Base-by-base conservation (phyloP, 2,113 vertebrate genomes). In the Verasper variegatus region DNA sequence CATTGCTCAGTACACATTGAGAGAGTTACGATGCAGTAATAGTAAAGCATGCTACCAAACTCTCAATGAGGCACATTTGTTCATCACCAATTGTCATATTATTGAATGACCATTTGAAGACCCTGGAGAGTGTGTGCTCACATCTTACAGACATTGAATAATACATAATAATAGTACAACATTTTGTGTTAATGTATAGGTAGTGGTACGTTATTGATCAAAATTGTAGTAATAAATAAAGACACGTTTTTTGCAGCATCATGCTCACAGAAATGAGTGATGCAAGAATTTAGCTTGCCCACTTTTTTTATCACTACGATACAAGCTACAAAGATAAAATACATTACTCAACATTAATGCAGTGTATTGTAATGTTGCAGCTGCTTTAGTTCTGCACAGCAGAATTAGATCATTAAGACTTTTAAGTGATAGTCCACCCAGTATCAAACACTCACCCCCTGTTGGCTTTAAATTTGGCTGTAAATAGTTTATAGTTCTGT, bases 401-500 rank as follows among this genome's bases (percentile, higher is more conserved):
- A 68, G 40, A 70, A 49, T 70, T 9, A 27, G 27, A 56, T 47
- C 35, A 49, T 62, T 49, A n/a, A 52, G 70, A 70, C 42, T 74
- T 67, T 31, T 26, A 47, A 60, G 47, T 47, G 45, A 79, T 68
- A 37, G 63, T 69, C 62, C 18, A 35, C 24, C 26, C 18, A 55
- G 5, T 4, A 37, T 67, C 70, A 55, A 74, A 69, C 27, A 1
- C 61, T 24, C 64, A 9, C 55, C 66, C 60, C 57, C 65, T 51
- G 58, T 49, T 11, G 20, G 47, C 40, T 20, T 75, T 65, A 49
- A 73, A 82, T n/a, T 11, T 54, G 4, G 8, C 35, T 60, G 31
- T 69, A 59, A 68, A 65, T 68, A 52, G 70, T 81, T 74, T 59
- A 26, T 49, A 52, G 52, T 69, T 71, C 61, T 8, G 76, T 57